A percentile compares a stretch with the other conserved stretches of the same genome.
phyloP scores from a whole-genome alignment of 2,888 invertebrate species.

The Eudasyphora cyanicolor region DNA sequence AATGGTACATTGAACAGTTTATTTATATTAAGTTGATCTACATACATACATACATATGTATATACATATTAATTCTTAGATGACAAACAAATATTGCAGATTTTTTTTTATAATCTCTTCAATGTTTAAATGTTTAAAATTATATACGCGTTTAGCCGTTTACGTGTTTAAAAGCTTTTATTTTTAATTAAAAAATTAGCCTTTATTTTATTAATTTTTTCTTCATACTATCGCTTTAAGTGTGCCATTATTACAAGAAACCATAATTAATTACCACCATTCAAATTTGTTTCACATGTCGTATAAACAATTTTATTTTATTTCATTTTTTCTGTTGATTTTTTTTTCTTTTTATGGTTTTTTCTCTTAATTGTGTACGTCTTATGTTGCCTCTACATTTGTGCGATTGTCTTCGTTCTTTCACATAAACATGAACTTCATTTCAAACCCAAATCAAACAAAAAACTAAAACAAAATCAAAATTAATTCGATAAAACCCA shows the following conservation, averaged over 20 bases:
- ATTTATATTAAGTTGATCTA: too few species aligned
- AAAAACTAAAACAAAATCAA: conserved; percentile 59
- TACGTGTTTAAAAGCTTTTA: background rate
- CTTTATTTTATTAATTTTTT: background rate
- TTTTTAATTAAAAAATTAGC: background rate
- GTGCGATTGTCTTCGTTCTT: conserved; percentile 63
- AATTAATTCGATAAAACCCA: conserved; percentile 56
- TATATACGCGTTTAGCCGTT: background rate
- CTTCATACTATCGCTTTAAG: conserved; percentile 49
- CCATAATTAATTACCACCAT: conserved; percentile 37
- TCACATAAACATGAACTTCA: conserved; percentile 63
- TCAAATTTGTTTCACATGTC: conserved; percentile 52
- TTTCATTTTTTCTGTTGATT: conserved; percentile 55
- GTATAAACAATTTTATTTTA: conserved; percentile 41
- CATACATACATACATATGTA: too few species aligned
- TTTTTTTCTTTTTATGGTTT: conserved; percentile 68
- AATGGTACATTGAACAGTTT: too few species aligned
- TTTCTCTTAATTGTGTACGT: conserved; percentile 64
- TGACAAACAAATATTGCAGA: too few species aligned
- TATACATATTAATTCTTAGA: too few species aligned
- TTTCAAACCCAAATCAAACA: conserved; percentile 55
- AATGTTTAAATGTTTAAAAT: conserved; percentile 1
- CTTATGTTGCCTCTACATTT: conserved; percentile 66
- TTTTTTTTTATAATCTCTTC: too few species aligned
- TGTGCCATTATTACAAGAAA: conserved; percentile 18